A percentile compares a stretch with the other conserved stretches of the same genome.
These are phyloP conservation scores for Leptothorax acervorum DNA, from an alignment of 2,888 invertebrate genomes.

Conservation along the genomic window DNA sequence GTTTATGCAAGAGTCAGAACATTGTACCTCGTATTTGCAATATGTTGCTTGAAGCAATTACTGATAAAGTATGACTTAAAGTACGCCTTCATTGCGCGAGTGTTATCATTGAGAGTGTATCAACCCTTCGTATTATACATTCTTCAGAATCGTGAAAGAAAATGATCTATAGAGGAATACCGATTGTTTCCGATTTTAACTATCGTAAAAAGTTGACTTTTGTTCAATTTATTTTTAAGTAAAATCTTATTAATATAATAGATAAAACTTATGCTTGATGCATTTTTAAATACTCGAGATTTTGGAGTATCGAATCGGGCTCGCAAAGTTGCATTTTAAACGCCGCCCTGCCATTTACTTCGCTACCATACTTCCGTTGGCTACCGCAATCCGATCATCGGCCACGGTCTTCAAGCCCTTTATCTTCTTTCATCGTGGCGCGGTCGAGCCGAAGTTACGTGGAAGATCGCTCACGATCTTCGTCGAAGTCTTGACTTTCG, in stretches of 20 bases:
- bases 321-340: slow-evolving; percentile 23
- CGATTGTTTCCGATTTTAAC: neutral
- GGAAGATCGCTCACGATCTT: slow-evolving; percentile 60
- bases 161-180: neutral
- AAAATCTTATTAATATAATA: too few relatives aligned
- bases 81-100: neutral
- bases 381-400: slow-evolving; percentile 48
- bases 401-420: slow-evolving; percentile 34
- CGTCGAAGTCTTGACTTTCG: slow-evolving; percentile 63
- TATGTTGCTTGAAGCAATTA: slow-evolving; percentile 40
- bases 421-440: slow-evolving; percentile 50
- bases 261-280: neutral
- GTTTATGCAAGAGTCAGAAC: slow-evolving; percentile 55
- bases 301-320: neutral
- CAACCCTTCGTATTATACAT: neutral
- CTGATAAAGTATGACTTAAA: slow-evolving; percentile 49
- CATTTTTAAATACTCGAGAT: slow-evolving; percentile 11
- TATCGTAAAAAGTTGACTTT: neutral
- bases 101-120: slow-evolving; percentile 2
- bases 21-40: slow-evolving; percentile 29
- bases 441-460: slow-evolving; percentile 46
- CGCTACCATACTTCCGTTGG: slow-evolving; percentile 40
- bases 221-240: too few relatives aligned
- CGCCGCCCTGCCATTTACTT: slow-evolving; percentile 26
- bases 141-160: neutral